Evolutionary conservation across 2,797 vertebrate species (phyloP), one percentile per base, ranked within the genome.

Genomic region (Muraenolepis orangiensis): DNA sequence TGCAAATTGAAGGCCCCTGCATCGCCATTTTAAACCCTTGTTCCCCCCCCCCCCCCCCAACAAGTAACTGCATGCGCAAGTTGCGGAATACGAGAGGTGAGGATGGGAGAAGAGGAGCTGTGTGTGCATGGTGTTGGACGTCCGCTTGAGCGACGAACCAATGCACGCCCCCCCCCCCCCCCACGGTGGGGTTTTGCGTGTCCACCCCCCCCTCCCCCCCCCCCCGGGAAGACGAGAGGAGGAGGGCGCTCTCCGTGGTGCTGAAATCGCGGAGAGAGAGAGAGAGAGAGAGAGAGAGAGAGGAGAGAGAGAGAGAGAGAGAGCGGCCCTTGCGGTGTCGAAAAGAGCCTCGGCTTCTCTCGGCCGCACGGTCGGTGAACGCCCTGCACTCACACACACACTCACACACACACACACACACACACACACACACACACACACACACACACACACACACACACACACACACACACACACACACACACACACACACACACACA

Each of bases 351-450:
- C 42, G 51, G 20, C 51, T 57, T 78, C 83, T 83, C 76, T 69
- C 75, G 1, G 26, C 40, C 72, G 77, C 76, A 74, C 51, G 42
- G 42, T 46, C 74, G 88, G 91, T 93, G 81, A 90, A 93, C 91
- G 90, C 91, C 90, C 88, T 88, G 82, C 81, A 85, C 84, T 82
- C 83, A 30, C n/a, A n/a, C n/a, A n/a, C n/a, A n/a, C n/a, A n/a
- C n/a, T n/a, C n/a, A n/a, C n/a, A n/a, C n/a, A n/a, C n/a, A n/a
- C n/a, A n/a, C n/a, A n/a, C n/a, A n/a, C n/a, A n/a, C n/a, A n/a
- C n/a, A n/a, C n/a, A n/a, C n/a, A n/a, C n/a, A n/a, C n/a, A n/a
- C n/a, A n/a, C n/a, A n/a, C n/a, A n/a, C n/a, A n/a, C n/a, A n/a
- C n/a, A n/a, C n/a, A n/a, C n/a, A n/a, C n/a, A n/a, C n/a, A n/a